Evolutionary conservation across 2,888 invertebrate genomes (phyloP), one percentile per base, ranked within the genome.

Genomic region (Maniola hyperantus): DNA sequence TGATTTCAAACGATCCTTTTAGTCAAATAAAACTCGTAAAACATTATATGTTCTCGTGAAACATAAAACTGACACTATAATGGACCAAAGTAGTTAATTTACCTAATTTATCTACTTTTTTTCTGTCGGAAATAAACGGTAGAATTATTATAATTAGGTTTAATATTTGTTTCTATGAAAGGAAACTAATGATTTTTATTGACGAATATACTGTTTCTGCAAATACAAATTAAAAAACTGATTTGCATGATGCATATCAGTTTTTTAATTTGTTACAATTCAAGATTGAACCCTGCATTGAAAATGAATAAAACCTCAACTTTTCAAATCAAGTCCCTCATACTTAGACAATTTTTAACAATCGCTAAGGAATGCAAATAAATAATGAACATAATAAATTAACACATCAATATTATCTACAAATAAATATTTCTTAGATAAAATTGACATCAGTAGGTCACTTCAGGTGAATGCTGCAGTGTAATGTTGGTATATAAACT

Each of bases 381-480:
- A 85, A 85, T 83, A 84, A 85, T 84, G 82, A 83, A 83, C 84
- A 84, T 26, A 11, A 20, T 20, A 10, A 20, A 50, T 51, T 82
- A 85, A 83, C 79, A 79, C 78, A 84, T 85, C 82, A 80, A 72
- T 77, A 77, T 82, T 79, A 88, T 88, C 20, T 88, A 87, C 82
- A 85, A 83, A 79, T 78, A 72, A 66, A 73, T 79, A 70, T 76
- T 81, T 83, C 84, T 81, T 89, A 86, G 89, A 87, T 87, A 88
- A 91, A 87, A 88, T 85, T 89, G 84, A 85, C 72, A 76, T 77
- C 78, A 81, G 81, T 83, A 82, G 87, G 83, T 83, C 85, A 83
- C 77, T 77, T 78, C 70, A 77, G 71, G 70, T 80, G 79, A 81
- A 83, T 78, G 85, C 80, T 67, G 67, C 73, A 71, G 69, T 67